These are phyloP conservation scores for Cephalotes varians DNA, from an alignment of 2,888 invertebrate genomes.

Conservation along the genomic window DNA sequence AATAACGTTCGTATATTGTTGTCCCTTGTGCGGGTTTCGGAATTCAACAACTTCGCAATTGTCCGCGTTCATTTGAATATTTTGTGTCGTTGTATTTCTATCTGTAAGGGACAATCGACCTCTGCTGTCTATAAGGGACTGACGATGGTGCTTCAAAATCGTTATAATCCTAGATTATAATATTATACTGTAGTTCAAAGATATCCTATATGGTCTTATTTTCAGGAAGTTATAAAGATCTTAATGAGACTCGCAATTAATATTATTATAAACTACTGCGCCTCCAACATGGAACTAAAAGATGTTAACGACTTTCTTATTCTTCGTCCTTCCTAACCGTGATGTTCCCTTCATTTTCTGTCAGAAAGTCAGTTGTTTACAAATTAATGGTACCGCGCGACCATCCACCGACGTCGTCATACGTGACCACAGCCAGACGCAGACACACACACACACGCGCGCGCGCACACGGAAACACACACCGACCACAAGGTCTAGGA, in stretches of 20 bases:
- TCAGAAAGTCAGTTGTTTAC: slow-evolving; percentile 43
- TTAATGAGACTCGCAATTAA: neutral
- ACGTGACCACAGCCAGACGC: slow-evolving; percentile 39
- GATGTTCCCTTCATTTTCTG: slow-evolving; percentile 41
- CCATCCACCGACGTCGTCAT: slow-evolving; percentile 35
- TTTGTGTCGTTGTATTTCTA: neutral
- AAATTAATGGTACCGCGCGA: slow-evolving; percentile 48
- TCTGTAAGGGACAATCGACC: neutral
- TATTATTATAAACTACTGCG: neutral
- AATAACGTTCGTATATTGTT: slow-evolving; percentile 37
- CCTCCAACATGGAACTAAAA: neutral
- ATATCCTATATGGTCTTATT: neutral
- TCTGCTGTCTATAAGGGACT: neutral
- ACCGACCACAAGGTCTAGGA: slow-evolving; percentile 38
- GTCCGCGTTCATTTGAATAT: slow-evolving; percentile 29
- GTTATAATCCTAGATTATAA: neutral
- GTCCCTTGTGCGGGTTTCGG: slow-evolving; percentile 7
- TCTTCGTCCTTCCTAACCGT: slow-evolving; percentile 13
- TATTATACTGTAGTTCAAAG: neutral
- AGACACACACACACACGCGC: neutral
- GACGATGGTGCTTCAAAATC: neutral
- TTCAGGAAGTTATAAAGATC: neutral
- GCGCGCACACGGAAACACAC: neutral
- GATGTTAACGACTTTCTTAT: slow-evolving; percentile 26
- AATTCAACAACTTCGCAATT: slow-evolving; percentile 34